Base-by-base conservation (phyloP, 2,797 vertebrate species). In the Mormyrus hasselquistii region DNA sequence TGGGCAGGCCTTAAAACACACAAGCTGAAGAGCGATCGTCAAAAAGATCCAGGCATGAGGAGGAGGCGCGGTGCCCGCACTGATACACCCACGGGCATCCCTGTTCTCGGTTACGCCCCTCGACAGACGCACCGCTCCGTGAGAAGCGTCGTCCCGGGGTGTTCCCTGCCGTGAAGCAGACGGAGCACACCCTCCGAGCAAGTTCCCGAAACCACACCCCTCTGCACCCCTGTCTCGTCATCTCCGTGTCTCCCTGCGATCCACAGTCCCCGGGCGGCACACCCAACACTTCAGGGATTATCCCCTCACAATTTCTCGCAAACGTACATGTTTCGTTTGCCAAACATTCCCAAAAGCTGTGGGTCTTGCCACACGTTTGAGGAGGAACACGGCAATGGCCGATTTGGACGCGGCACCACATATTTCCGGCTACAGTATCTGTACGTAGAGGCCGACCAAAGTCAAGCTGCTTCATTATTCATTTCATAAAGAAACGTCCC, bases 331-430 rank as follows among this genome's bases (percentile, higher is more conserved):
- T 29, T 25, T 41, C 9, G 12, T 19, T 16, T 41, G 29, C 47
- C 50, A 86, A 57, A 86, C 22, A 14, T 57, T 86, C 52, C 85
- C 29, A 19, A 73, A 88, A 87, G 50, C 89, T 91, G 88, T 76
- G 82, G 9, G 82, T 84, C 52, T 29, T 84, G 82, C 82, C 82
- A 84, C 52, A 79, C 47, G 88, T 89, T 90, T 91, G 88, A 88
- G 82, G 53, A 62, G 88, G 59, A 73, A 89, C 86, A n/a, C 38
- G 22, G 82, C 76, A 14, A 57, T 22, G 8, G 22, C 4, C 4
- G 52, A 29, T 84, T 14, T 47, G 49, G 38, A 41, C 0, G 19
- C 34, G 0, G 7, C 38, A 41, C 53, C 38, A 29, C 38, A 84
- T 47, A 8, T 29, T 22, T 57, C 52, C 6, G 69, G 87, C 49